These are phyloP conservation scores for Odocoileus hemionus DNA, from an alignment of 2,113 vertebrate species.

Conservation along the genomic window DNA sequence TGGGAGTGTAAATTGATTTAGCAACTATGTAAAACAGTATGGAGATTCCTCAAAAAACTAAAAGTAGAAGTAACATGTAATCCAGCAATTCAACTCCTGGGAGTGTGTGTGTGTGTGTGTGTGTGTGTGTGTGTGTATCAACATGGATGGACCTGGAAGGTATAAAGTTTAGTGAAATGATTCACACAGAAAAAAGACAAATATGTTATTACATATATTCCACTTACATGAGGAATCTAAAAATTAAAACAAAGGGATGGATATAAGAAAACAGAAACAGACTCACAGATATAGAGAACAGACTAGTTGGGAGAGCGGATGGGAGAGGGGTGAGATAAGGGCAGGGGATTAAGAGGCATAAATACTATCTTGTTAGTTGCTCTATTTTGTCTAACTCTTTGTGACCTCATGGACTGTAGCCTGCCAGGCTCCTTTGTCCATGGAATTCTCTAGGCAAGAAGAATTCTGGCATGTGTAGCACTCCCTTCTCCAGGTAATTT, in stretches of 20 bases:
- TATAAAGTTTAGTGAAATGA: not conserved
- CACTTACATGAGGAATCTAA: not conserved
- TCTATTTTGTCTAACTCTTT: not conserved
- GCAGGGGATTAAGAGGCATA: not conserved
- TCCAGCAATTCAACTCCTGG: not conserved
- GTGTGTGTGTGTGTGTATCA: not conserved
- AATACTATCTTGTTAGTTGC: not conserved
- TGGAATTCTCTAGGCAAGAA: not conserved
- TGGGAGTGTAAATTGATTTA: not conserved
- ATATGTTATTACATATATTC: not conserved
- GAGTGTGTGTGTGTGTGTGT: not conserved
- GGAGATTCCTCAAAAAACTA: not conserved
- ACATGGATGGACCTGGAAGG: not conserved
- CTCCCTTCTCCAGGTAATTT: not conserved
- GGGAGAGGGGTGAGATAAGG: not conserved
- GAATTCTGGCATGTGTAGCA: not conserved
- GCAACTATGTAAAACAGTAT: not conserved
- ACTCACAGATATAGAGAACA: not conserved
- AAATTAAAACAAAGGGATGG: not conserved
- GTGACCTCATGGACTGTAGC: not conserved
- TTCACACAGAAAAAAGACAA: not conserved
- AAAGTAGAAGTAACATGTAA: not conserved
- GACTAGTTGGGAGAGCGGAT: not conserved
- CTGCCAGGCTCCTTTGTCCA: not conserved
- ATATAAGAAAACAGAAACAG: not conserved